A percentile compares a stretch with the other conserved stretches of the same genome.
These are phyloP conservation scores for Porites divaricata DNA, from an alignment of 92 coral and sea anemone genomes.

Conservation along the genomic window DNA sequence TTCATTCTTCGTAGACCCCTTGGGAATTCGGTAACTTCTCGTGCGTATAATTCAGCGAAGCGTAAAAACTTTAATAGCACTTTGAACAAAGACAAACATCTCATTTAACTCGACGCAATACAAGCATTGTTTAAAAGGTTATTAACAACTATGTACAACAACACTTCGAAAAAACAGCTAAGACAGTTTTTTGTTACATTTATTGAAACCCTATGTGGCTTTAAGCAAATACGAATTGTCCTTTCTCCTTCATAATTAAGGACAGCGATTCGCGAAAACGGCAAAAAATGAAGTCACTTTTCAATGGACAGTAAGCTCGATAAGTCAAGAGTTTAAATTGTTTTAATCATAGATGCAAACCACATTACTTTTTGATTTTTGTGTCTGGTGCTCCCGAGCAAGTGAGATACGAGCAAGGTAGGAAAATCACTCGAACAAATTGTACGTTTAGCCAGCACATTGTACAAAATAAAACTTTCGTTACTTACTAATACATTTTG, in stretches of 20 bases:
- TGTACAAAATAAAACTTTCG: too few species aligned
- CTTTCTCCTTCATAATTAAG: too few species aligned
- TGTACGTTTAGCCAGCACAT: neutral
- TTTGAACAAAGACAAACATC: conserved; percentile 45
- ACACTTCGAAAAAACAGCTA: conserved; percentile 19
- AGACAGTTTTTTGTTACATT: conserved; percentile 27
- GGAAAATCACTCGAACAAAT: neutral
- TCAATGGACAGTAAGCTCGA: neutral
- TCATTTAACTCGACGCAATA: conserved; percentile 45
- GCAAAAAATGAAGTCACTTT: neutral
- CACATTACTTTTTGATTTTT: neutral
- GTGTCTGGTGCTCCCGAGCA: neutral
- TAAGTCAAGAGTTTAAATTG: neutral
- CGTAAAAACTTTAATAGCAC: conserved; percentile 52
- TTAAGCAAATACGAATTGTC: too few species aligned
- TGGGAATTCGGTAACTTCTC: conserved; percentile 57
- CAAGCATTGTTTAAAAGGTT: conserved; percentile 41
- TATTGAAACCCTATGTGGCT: neutral
- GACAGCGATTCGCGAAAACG: neutral
- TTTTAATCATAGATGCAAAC: neutral
- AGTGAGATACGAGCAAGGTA: neutral
- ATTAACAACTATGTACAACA: conserved; percentile 38
- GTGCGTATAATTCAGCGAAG: conserved; percentile 49
- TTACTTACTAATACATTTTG: neutral
- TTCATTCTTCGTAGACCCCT: conserved; percentile 46